Evolutionary conservation across 2,888 invertebrate species (phyloP).

Genomic region (Aporophyla nigra): DNA sequence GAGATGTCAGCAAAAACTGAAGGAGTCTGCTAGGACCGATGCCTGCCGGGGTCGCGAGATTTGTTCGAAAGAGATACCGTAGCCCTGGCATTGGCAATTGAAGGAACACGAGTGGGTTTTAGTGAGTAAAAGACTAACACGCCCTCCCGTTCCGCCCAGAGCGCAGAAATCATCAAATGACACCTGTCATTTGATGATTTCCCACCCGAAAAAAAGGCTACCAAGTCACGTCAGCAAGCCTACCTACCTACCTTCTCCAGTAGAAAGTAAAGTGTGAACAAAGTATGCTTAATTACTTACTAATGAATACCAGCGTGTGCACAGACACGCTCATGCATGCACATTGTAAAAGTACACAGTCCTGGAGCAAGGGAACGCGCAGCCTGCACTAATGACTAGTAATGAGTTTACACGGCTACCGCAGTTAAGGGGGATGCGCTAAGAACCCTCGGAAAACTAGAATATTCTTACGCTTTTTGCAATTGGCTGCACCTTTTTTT

Average conservation of each 20-base stretch:
- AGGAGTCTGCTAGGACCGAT: too few relatives aligned
- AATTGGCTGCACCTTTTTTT: too few relatives aligned
- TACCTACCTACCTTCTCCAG: not conserved
- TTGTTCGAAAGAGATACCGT: too few relatives aligned
- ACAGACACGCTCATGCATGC: conserved; percentile 31
- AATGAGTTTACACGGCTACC: conserved; percentile 51
- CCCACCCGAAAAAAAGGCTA: too few relatives aligned
- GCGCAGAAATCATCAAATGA: too few relatives aligned
- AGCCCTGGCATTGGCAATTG: too few relatives aligned
- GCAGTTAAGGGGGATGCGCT: not conserved
- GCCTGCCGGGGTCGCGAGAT: too few relatives aligned
- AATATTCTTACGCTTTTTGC: not conserved
- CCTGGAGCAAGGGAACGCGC: conserved; percentile 14
- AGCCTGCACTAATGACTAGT: conserved; percentile 38
- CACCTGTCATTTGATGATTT: too few relatives aligned
- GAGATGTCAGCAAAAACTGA: too few relatives aligned
- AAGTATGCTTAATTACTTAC: conserved; percentile 31
- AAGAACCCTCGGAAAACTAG: not conserved
- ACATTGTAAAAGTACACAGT: conserved; percentile 8
- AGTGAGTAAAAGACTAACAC: too few relatives aligned
- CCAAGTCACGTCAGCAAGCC: not conserved
- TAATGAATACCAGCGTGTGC: conserved; percentile 40
- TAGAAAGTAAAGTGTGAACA: conserved; percentile 40
- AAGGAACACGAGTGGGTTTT: too few relatives aligned
- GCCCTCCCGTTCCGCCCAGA: too few relatives aligned